A percentile compares a stretch with the other conserved stretches of the same genome.
These are phyloP conservation scores for Cygnus buccinator DNA, from an alignment of 2,113 vertebrate species.

Conservation along the genomic window DNA sequence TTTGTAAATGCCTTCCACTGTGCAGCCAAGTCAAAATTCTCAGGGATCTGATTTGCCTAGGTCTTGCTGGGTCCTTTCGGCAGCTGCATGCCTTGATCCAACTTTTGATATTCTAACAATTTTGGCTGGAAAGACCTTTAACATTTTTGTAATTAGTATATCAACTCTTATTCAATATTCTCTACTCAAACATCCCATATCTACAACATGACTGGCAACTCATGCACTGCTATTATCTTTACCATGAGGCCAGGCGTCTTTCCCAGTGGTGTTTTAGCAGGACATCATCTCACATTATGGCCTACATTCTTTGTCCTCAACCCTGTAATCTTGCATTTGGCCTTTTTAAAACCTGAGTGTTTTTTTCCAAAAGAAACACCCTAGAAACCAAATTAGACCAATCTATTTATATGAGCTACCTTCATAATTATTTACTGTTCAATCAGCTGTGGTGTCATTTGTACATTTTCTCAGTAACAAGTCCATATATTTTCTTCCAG, in stretches of 20 bases:
- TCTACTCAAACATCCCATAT: background rate
- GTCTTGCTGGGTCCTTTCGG: background rate
- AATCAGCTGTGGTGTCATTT: background rate
- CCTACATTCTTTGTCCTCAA: background rate
- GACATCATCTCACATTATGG: background rate
- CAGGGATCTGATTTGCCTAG: background rate
- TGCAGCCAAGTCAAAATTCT: background rate
- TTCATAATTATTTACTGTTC: background rate
- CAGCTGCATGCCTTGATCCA: background rate
- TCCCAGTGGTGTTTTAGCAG: accelerated
- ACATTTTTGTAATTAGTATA: accelerated
- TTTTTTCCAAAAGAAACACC: background rate
- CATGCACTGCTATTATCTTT: background rate
- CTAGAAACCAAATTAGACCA: background rate
- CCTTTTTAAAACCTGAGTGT: background rate
- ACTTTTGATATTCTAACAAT: background rate
- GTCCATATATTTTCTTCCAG: background rate
- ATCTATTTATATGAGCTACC: background rate
- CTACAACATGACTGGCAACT: background rate
- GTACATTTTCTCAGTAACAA: background rate
- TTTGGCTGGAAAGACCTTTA: background rate
- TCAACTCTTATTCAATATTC: background rate
- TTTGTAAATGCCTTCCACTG: background rate
- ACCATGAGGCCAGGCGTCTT: background rate
- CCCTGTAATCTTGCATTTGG: background rate